Percentiles rank a stretch among this genome's conserved stretches.
Conservation (phyloP, 2,888 invertebrate species). For the Aplocera efformata region DNA sequence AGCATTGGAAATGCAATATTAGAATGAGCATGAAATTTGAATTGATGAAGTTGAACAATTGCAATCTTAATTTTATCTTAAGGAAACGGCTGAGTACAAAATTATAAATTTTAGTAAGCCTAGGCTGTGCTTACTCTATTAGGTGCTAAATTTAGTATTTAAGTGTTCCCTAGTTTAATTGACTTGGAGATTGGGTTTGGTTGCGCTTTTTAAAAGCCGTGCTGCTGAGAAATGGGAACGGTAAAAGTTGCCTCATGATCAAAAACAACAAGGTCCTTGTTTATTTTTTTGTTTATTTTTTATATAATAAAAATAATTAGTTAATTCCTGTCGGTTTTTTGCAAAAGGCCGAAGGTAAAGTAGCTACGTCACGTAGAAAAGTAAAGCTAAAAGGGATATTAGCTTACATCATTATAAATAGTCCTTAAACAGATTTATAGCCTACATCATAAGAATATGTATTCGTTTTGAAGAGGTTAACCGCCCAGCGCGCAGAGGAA, state of each 20-base stretch:
- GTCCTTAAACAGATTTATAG: constrained; percentile 66
- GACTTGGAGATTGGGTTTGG: constrained; percentile 86
- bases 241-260: constrained; percentile 23
- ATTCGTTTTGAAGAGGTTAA: constrained; percentile 33
- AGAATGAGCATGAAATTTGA: constrained; percentile 26
- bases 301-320: not conserved
- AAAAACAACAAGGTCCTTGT: constrained; percentile 9
- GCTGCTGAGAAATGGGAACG: constrained; percentile 48
- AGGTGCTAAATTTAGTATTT: constrained; percentile 80
- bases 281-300: constrained; percentile 4
- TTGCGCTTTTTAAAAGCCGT: constrained; percentile 49
- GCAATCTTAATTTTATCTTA: constrained; percentile 67
- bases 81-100: constrained; percentile 74
- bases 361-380: constrained; percentile 66
- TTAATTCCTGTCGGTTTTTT: constrained; percentile 14
- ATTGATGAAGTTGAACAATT: constrained; percentile 26
- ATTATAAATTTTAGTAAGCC: constrained; percentile 77
- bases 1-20: constrained; percentile 35
- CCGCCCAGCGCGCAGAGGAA: constrained; percentile 25
- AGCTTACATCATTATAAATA: constrained; percentile 59
- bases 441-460: constrained; percentile 78
- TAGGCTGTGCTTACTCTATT: constrained; percentile 74
- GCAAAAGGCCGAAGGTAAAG: constrained; percentile 40
- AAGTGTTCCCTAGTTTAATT: constrained; percentile 92
- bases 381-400: constrained; percentile 73